phyloP scores from a whole-genome alignment of 2,888 invertebrate genomes.

The Arctia plantaginis region DNA sequence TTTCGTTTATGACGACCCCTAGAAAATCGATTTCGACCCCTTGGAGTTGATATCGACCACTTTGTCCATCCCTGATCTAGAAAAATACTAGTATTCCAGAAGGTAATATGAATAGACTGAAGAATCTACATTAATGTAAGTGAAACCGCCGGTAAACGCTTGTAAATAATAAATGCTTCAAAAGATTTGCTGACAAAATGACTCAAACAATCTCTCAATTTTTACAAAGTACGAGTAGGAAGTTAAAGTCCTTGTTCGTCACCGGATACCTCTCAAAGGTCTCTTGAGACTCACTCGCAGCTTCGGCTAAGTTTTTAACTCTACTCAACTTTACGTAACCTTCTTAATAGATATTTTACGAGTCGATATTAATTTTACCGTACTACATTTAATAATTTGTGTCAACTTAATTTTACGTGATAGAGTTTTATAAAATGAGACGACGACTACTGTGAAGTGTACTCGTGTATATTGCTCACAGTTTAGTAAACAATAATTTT shows the following conservation, averaged over 20 bases:
- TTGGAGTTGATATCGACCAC: no score
- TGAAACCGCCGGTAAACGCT: background rate
- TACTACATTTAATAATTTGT: background rate
- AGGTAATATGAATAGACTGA: background rate
- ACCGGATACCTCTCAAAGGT: slow-evolving; percentile 6
- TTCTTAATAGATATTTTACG: slow-evolving; percentile 20
- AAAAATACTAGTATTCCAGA: background rate
- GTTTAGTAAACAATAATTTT: background rate
- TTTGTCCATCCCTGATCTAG: no score
- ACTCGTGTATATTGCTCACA: background rate
- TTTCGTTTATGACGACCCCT: no score
- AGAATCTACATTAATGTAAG: background rate
- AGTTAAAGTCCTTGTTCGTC: background rate
- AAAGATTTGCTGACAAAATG: background rate
- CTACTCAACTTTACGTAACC: slow-evolving; percentile 4
- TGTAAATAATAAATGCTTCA: background rate
- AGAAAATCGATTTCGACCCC: no score
- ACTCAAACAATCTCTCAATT: background rate
- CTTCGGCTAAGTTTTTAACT: slow-evolving; percentile 18
- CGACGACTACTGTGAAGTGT: no score
- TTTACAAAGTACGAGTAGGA: slow-evolving; percentile 2
- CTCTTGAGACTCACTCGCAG: slow-evolving; percentile 8
- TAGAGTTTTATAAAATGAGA: background rate
- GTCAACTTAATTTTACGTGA: slow-evolving; percentile 2
- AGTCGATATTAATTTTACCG: background rate